These are phyloP conservation scores for Athene cunicularia DNA, from an alignment of 2,113 vertebrate species.

Conservation along the genomic window DNA sequence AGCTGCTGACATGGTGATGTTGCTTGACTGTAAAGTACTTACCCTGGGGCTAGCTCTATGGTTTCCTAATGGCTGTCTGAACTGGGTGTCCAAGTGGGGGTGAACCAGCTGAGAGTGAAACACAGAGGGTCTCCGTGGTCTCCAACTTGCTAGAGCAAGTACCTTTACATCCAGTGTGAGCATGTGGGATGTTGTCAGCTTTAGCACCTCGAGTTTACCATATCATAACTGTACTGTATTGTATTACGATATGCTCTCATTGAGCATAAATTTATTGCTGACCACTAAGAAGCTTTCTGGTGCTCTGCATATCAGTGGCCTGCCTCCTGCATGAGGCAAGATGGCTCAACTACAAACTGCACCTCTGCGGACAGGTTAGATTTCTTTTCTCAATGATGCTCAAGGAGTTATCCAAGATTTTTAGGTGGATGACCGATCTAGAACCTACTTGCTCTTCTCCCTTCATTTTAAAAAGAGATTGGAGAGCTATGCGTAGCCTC, in stretches of 20 bases:
- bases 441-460: neutral
- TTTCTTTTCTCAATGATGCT: neutral
- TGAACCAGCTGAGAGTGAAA: neutral
- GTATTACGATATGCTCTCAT: accelerated
- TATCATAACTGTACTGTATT: neutral
- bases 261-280: neutral
- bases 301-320: neutral
- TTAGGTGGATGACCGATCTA: neutral
- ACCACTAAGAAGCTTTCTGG: neutral
- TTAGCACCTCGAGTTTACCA: neutral
- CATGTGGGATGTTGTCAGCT: neutral
- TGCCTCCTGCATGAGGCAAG: neutral
- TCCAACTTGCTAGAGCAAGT: neutral
- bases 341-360: neutral
- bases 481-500: neutral
- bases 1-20: neutral
- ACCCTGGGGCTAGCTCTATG: neutral
- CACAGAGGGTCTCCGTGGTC: neutral
- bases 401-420: neutral
- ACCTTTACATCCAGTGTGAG: neutral
- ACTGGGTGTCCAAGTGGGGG: neutral
- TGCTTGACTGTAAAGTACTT: neutral
- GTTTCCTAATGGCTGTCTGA: neutral
- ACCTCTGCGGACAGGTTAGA: neutral
- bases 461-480: neutral